Evolutionary conservation across 2,113 vertebrate genomes (phyloP).

Genomic region (Forbesichthys papilliferus): DNA sequence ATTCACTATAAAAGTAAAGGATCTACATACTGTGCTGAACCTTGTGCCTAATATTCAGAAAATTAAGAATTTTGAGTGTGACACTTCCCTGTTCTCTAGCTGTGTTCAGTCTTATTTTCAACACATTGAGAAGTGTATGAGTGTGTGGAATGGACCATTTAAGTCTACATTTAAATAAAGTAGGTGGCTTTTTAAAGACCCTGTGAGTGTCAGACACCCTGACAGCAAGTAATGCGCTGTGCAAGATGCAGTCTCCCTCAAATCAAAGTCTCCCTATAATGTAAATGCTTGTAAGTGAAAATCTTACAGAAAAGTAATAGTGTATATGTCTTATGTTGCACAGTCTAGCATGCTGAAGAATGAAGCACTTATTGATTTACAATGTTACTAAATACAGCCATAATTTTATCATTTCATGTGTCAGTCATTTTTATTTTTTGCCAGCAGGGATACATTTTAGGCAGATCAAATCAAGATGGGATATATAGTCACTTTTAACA

Average conservation of each 20-base stretch:
- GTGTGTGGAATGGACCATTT: neutral
- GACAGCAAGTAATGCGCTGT: slow-evolving; percentile 1
- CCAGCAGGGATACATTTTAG: slow-evolving; percentile 37
- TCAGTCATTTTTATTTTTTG: slow-evolving; percentile 50
- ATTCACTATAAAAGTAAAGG: slow-evolving; percentile 1
- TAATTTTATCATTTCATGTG: slow-evolving; percentile 40
- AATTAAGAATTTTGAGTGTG: slow-evolving; percentile 1
- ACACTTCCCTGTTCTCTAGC: neutral
- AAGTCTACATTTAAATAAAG: slow-evolving; percentile 1
- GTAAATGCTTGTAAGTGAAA: slow-evolving; percentile 10
- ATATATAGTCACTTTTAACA: slow-evolving; percentile 46
- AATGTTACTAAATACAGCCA: slow-evolving; percentile 58
- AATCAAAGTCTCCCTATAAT: neutral
- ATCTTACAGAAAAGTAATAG: slow-evolving; percentile 18
- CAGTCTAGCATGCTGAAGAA: slow-evolving; percentile 53
- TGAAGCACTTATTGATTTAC: slow-evolving; percentile 60
- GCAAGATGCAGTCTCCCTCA: neutral
- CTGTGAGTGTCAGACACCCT: neutral
- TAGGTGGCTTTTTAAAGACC: neutral
- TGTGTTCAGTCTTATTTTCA: neutral
- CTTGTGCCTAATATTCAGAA: slow-evolving; percentile 34
- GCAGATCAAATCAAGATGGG: slow-evolving; percentile 32
- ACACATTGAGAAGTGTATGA: neutral
- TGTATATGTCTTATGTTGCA: slow-evolving; percentile 37
- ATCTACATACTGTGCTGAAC: slow-evolving; percentile 27